Evolutionary conservation across 2,888 invertebrate species (phyloP), one percentile per base, ranked within the genome.

Genomic region (Zaprionus bogoriensis): DNA sequence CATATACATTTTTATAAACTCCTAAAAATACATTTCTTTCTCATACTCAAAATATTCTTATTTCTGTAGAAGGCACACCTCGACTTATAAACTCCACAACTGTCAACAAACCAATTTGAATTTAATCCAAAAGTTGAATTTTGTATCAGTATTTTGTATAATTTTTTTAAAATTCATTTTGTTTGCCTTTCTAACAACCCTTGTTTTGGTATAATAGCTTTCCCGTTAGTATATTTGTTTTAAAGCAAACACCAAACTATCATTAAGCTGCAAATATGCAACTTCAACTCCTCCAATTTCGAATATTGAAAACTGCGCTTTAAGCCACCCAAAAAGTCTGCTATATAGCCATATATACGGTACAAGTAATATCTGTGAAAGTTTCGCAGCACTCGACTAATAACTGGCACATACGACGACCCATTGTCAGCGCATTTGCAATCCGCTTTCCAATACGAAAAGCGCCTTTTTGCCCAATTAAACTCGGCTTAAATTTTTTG

Each of bases 401-500:
- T 55, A 63, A 46, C 38, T 45, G 28, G 14, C 50, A 28, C 19
- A 30, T 44, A 27, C 25, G 46, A 38, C 28, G 50, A 25, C 50
- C 52, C 50, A 70, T 66, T 73, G 62, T 67, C 63, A 60, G 47
- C 42, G 61, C 42, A 57, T 68, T 77, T 70, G 58, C 52, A 67
- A 70, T 70, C 55, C 54, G 65, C 54, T 66, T 65, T 65, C 44
- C 58, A 27, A 41, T 59, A 38, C 50, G 53, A 52, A n/a, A 58
- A 72, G 54, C 46, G 48, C 61, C 47, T 44, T 69, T 70, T 62
- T 74, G 66, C 69, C 64, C 80, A 84, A 82, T 80, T 80, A 80
- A 82, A 85, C 69, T 66, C 64, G 63, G 85, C 79, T 85, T 85
- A 85, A 58, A 70, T 58, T 74, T 65, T 42, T 57, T 58, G n/a